Percentiles rank a stretch among this genome's conserved stretches.
Conservation (phyloP, 2,113 vertebrate species). For the Pterocles burchelli region DNA sequence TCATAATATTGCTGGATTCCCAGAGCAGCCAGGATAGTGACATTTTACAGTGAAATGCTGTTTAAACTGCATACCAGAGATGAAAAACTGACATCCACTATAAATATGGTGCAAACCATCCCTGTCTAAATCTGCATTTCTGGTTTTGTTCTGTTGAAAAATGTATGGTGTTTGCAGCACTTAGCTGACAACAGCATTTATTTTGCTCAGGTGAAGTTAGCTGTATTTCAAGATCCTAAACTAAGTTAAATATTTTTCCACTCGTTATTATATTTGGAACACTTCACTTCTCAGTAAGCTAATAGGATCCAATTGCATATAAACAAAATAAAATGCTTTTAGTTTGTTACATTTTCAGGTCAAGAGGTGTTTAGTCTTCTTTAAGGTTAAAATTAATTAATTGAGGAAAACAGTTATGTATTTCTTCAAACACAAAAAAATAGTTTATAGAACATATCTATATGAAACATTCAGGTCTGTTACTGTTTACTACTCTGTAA, state of each 20-base stretch:
- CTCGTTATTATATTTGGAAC: background rate
- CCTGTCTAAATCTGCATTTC: background rate
- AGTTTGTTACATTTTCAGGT: background rate
- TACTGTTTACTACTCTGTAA: background rate
- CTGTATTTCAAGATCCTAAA: background rate
- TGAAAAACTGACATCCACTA: constrained; percentile 15
- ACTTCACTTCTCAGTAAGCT: background rate
- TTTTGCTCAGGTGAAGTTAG: background rate
- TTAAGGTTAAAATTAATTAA: background rate
- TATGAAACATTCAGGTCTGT: background rate
- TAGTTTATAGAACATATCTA: background rate
- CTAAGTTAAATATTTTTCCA: background rate
- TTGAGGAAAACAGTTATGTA: background rate
- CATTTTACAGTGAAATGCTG: background rate
- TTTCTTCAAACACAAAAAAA: background rate
- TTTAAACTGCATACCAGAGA: background rate
- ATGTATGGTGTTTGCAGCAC: background rate
- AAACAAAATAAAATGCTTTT: background rate
- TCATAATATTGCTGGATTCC: background rate
- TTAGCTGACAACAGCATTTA: background rate
- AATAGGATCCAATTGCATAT: background rate
- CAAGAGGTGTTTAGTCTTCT: background rate
- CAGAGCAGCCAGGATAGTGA: background rate
- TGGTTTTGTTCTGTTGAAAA: constrained; percentile 7
- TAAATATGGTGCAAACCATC: background rate